Evolutionary conservation across 2,888 invertebrate species (phyloP).

Genomic region (Phorcus lineatus): DNA sequence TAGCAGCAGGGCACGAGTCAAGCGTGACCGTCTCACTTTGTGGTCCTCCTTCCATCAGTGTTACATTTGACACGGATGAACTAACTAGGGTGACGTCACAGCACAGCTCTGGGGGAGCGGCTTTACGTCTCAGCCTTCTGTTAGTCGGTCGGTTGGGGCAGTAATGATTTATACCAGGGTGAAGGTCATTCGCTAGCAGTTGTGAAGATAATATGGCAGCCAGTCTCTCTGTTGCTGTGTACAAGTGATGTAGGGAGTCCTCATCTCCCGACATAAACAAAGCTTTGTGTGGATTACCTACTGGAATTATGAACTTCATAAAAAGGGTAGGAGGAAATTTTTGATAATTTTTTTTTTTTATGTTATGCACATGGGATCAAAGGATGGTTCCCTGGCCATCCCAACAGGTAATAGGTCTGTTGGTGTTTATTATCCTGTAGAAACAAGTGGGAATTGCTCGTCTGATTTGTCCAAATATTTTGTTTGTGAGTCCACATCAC

Average conservation of each 20-base stretch:
- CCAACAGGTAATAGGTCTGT: no score
- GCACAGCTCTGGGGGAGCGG: neutral
- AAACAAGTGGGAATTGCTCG: neutral
- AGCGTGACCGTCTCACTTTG: neutral
- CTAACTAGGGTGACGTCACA: neutral
- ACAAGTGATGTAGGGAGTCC: neutral
- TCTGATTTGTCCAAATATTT: neutral
- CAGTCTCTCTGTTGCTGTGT: neutral
- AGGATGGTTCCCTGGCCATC: neutral
- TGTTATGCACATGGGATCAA: neutral
- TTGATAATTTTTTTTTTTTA: neutral
- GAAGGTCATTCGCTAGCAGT: conserved; percentile 5
- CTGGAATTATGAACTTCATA: neutral
- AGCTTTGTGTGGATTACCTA: neutral
- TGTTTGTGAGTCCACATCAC: neutral
- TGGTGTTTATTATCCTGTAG: neutral
- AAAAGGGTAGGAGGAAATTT: neutral
- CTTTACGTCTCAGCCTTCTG: neutral
- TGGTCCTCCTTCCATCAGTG: neutral
- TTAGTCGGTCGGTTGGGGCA: neutral
- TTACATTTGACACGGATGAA: neutral
- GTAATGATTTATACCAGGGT: conserved; percentile 5
- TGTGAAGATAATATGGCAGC: neutral
- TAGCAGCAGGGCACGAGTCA: neutral
- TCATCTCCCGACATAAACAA: neutral